These are phyloP conservation scores for Gymnogyps californianus DNA, from an alignment of 2,113 vertebrate genomes.

Conservation along the genomic window DNA sequence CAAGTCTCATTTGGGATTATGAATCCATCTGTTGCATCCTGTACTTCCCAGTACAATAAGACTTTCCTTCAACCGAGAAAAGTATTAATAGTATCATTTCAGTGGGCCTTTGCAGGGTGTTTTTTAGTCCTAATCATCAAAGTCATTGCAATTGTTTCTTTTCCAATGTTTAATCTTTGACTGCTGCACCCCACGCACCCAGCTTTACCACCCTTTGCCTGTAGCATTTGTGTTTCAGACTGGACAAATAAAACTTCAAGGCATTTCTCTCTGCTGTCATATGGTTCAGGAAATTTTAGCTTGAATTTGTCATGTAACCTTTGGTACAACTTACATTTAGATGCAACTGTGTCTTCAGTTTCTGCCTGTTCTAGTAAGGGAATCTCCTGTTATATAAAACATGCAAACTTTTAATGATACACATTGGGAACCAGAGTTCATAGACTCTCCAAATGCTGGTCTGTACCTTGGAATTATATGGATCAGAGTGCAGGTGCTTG, in stretches of 20 bases:
- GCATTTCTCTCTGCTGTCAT: not conserved
- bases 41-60: not conserved
- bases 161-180: not conserved
- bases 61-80: not conserved
- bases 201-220: not conserved
- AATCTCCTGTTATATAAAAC: not conserved
- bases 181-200: not conserved
- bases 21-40: not conserved
- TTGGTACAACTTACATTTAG: not conserved
- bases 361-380: not conserved
- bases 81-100: not conserved
- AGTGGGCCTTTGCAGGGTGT: not conserved
- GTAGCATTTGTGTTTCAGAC: not conserved
- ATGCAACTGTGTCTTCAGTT: not conserved
- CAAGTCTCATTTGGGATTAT: not conserved
- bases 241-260: not conserved
- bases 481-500: not conserved
- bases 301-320: not conserved
- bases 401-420: not conserved
- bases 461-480: not conserved
- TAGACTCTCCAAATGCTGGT: not conserved
- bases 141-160: not conserved
- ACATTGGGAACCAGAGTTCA: not conserved
- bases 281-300: not conserved
- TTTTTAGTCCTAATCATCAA: not conserved